These are phyloP conservation scores for Caenorhabditis becei DNA, from an alignment of 2,888 invertebrate genomes.

Conservation along the genomic window DNA sequence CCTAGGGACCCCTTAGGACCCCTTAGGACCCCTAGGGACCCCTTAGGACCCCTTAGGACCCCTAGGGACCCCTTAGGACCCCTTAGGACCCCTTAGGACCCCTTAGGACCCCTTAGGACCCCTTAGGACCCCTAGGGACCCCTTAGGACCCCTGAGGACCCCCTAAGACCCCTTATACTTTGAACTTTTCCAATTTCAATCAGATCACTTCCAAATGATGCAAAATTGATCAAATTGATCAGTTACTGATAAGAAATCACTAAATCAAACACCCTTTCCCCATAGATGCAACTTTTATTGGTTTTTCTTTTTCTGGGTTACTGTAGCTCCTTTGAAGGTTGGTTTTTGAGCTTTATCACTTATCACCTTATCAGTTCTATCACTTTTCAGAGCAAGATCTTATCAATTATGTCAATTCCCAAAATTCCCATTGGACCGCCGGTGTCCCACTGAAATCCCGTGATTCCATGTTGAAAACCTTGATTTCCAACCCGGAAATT, in stretches of 20 bases:
- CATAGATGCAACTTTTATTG: neutral
- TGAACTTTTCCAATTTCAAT: neutral
- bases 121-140: too few relatives aligned
- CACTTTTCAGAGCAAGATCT: neutral
- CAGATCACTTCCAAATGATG: neutral
- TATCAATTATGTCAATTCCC: conserved; percentile 5
- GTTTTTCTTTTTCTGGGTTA: neutral
- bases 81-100: too few relatives aligned
- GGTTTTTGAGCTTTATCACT: neutral
- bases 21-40: too few relatives aligned
- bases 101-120: too few relatives aligned
- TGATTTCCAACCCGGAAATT: conserved; percentile 6
- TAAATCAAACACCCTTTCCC: neutral
- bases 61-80: too few relatives aligned
- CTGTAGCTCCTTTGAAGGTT: neutral
- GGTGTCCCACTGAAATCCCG: conserved; percentile 4
- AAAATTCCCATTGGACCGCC: conserved; percentile 10
- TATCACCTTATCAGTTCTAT: neutral
- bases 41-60: too few relatives aligned
- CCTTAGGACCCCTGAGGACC: too few relatives aligned
- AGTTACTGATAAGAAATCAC: neutral
- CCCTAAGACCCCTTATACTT: too few relatives aligned
- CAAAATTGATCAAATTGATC: conserved; percentile 1
- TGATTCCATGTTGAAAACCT: conserved; percentile 11
- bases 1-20: too few relatives aligned